Percentiles rank a stretch among this genome's conserved stretches.
phyloP scores from a whole-genome alignment of 2,888 invertebrate species.

The Thymelicus sylvestris region DNA sequence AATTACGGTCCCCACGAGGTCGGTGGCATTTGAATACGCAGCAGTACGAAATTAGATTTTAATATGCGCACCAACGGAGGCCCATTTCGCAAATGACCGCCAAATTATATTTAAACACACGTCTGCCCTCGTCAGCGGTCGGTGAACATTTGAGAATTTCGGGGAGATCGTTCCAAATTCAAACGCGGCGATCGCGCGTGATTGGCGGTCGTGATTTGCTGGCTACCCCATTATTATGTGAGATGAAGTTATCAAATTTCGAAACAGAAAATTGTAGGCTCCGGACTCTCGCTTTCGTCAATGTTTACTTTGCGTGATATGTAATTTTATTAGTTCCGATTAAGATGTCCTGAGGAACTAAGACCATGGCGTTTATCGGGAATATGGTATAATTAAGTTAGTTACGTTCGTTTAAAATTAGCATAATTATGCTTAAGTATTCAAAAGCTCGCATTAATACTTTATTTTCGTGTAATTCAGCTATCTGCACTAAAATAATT shows the following conservation, averaged over 20 bases:
- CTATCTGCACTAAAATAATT: constrained; percentile 24
- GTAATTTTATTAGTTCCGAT: constrained; percentile 67
- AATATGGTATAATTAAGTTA: constrained; percentile 43
- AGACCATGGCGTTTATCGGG: constrained; percentile 27
- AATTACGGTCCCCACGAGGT: constrained; percentile 64
- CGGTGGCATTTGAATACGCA: constrained; percentile 59
- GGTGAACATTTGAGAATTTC: constrained; percentile 57
- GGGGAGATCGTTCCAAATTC: constrained; percentile 62
- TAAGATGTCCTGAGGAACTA: constrained; percentile 51
- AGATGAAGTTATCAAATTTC: constrained; percentile 78
- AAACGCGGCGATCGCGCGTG: constrained; percentile 60
- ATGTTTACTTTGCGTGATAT: constrained; percentile 69
- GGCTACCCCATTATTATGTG: constrained; percentile 65
- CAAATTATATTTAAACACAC: constrained; percentile 69
- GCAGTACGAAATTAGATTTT: constrained; percentile 49
- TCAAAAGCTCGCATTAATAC: constrained; percentile 23
- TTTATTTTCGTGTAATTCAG: constrained; percentile 30
- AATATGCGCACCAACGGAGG: constrained; percentile 48
- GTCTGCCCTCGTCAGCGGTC: constrained; percentile 59
- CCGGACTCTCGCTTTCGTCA: constrained; percentile 62
- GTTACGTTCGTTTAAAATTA: constrained; percentile 41
- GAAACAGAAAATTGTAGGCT: constrained; percentile 68
- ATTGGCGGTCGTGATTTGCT: constrained; percentile 67
- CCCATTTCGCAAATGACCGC: constrained; percentile 61
- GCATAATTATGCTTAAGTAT: constrained; percentile 28